These are phyloP conservation scores for Acanthopagrus latus DNA, from an alignment of 2,797 vertebrate species.

Conservation along the genomic window DNA sequence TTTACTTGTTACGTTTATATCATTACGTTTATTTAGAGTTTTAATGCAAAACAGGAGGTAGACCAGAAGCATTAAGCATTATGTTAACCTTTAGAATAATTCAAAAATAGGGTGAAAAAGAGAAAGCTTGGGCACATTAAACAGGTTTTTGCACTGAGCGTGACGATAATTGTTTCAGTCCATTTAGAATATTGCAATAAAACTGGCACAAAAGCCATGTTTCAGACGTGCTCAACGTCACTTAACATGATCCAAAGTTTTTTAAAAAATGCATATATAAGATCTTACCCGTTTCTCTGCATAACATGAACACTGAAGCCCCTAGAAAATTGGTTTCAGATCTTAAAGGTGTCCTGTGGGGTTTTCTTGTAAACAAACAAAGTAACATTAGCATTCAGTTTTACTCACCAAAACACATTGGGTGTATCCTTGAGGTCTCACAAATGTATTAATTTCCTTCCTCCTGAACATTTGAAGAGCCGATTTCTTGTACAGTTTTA, in stretches of 20 bases:
- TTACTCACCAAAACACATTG: neutral
- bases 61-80: neutral
- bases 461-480: neutral
- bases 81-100: neutral
- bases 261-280: no score
- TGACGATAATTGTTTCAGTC: no score
- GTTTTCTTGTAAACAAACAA: constrained; percentile 16
- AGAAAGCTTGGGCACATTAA: no score
- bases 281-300: neutral
- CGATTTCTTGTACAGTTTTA: neutral
- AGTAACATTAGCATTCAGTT: neutral
- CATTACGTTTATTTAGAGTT: neutral
- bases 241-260: no score
- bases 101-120: neutral
- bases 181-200: neutral
- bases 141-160: no score
- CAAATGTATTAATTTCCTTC: neutral
- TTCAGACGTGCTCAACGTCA: neutral
- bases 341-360: constrained; percentile 1
- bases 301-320: neutral
- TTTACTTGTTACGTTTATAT: constrained; percentile 2
- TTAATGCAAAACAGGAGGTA: neutral
- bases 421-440: neutral
- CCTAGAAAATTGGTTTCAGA: neutral
- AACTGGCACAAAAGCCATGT: neutral